Conservation (phyloP, 2,797 vertebrate genomes). For the Xiphophorus birchmanni region DNA sequence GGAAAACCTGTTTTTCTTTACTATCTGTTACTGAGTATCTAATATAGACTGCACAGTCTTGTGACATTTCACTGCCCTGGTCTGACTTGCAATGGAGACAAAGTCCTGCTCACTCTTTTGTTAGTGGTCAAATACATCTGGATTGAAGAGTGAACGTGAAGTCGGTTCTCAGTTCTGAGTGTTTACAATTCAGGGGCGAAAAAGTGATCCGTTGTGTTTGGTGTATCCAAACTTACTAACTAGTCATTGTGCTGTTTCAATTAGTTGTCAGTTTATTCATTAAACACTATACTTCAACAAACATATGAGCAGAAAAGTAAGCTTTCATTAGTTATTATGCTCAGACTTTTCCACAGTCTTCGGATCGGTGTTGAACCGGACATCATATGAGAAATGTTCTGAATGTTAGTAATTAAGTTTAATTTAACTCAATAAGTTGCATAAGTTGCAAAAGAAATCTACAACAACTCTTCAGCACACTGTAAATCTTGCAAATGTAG, state of each 20-base stretch:
- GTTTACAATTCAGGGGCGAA: background rate
- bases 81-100: constrained; percentile 16
- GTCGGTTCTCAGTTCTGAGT: background rate
- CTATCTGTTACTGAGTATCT: constrained; percentile 72
- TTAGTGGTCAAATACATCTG: background rate
- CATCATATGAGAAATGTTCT: background rate
- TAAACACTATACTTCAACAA: background rate
- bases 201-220: background rate
- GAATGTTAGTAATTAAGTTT: too few relatives aligned
- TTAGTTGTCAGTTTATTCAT: background rate
- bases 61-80: constrained; percentile 42
- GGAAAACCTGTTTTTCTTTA: constrained; percentile 56
- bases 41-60: constrained; percentile 35
- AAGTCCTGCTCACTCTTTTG: constrained; percentile 43
- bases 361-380: background rate
- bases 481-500: background rate
- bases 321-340: background rate
- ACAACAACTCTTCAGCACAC: background rate
- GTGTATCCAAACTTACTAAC: background rate
- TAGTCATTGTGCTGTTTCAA: background rate
- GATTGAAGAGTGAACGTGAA: background rate
- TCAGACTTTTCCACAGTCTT: background rate
- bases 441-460: background rate
- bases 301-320: background rate
- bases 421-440: background rate